Base-by-base conservation (phyloP, 1,140 invertebrate genomes). In the Heliconius congener region DNA sequence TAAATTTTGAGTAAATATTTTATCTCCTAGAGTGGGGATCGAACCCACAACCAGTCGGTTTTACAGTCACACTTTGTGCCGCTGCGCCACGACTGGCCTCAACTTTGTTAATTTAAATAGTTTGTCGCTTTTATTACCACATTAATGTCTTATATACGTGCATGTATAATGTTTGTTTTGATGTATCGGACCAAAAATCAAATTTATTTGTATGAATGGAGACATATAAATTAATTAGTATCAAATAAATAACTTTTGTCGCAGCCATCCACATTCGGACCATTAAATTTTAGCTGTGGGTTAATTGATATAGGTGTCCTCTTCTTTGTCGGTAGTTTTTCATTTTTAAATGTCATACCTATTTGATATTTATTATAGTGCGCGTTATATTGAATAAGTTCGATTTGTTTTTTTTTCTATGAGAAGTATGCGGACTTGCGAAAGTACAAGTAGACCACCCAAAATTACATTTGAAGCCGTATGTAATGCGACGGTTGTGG, bases 261-360 rank as follows among this genome's bases (percentile, higher is more conserved):
- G 57, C 30, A 74, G 8, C 57, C 72, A 60, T 66, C 73, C 73
- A 37, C 71, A 73, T 66, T 66, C 42, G 52, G 71, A 55, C 46
- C 57, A 79, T 74, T 79, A 79, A 60, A 75, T 80, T 72, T 76
- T 80, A 80, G 74, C 78, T 80, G 78, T 42, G 57, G 34, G 74
- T 76, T 80, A 80, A 80, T 80, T 75, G 70, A 80, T 76, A 46
- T 74, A 46, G 74, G 78, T 76, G 66, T 76, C 66, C 74, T 79
- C 72, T 74, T 74, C 78, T 79, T 79, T 79, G 78, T 79, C 78
- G 78, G 78, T 76, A 60, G 66, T 79, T 66, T 27, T 66, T 66
- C 57, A 66, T 66, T 66, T 71, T 19, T 71, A 71, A 71, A 37
- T 37, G 30, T 71, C 71, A 71, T 71, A 71, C 71, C 37, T 71